Base-by-base conservation (phyloP, 2,888 invertebrate genomes). In the Coleophora deauratella region DNA sequence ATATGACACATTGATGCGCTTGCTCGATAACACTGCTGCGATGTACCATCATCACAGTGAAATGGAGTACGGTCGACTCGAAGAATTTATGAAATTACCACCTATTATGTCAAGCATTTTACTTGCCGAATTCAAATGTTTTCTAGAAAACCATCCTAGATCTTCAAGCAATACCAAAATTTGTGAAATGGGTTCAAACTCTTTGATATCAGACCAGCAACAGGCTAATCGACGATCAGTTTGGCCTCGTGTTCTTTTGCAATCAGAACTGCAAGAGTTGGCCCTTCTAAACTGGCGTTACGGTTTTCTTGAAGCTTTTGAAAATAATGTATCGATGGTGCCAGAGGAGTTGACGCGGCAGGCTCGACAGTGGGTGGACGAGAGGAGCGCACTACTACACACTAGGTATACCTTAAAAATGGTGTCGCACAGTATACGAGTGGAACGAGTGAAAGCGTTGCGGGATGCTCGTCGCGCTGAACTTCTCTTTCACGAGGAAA, bases 271-370 rank as follows among this genome's bases (percentile, higher is more conserved):
- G 9, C 72, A 81, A 54, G 63, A 66, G 51, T 2, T 58, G 30
- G 62, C 73, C 9, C 52, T 82, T 21, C 44, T 45, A 39, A 78
- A 79, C 44, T 80, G 77, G 77, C 66, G 59, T 43, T 75, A 78
- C 45, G 76, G 75, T 21, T 81, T 80, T 40, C 58, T 84, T 3
- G 77, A 79, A 57, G 63, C 72, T n/a, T 72, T 82, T 44, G 57
- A 62, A 40, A 59, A 46, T 30, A 76, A 73, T 43, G 51, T 73
- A 10, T 54, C 57, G 9, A 41, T 55, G 33, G 51, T 82, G 2
- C 63, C 74, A 1, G 69, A 72, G 27, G 67, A 74, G 50, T 48
- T 82, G 13, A 54, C 45, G 36, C 52, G 57, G 32, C 74, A 78
- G 47, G 67, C 71, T 34, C 58, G 60, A 2, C 45, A 59, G 31